A percentile compares a stretch with the other conserved stretches of the same genome.
phyloP scores from a whole-genome alignment of 1,140 invertebrate species.

The Eciton burchellii region DNA sequence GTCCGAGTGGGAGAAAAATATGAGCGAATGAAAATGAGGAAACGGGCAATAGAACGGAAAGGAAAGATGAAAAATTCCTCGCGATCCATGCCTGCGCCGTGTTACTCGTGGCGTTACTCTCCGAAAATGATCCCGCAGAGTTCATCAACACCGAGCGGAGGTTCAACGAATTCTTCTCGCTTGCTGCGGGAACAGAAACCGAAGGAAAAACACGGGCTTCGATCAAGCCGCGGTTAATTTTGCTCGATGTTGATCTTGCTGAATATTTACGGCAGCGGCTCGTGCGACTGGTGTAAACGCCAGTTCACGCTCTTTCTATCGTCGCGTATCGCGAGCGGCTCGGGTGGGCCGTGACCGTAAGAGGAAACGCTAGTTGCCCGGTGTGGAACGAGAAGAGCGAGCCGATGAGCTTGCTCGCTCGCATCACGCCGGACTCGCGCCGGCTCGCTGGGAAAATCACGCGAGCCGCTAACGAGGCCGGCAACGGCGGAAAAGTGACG shows the following conservation, averaged over 20 bases:
- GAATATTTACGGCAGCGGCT: not conserved
- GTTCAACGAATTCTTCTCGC: not conserved
- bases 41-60: no score
- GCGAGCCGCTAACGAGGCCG: not conserved
- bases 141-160: slow-evolving; percentile 8
- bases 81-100: slow-evolving; percentile 9
- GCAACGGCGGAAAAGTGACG: no score
- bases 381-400: slow-evolving; percentile 17
- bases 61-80: not conserved
- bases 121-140: not conserved
- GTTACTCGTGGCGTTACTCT: not conserved
- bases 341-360: slow-evolving; percentile 49
- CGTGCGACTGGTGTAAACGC: not conserved
- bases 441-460: slow-evolving; percentile 13
- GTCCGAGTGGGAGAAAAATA: not conserved
- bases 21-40: no score
- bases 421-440: not conserved
- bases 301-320: slow-evolving; percentile 1
- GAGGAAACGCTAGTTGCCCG: slow-evolving; percentile 49
- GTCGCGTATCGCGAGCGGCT: slow-evolving; percentile 37
- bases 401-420: slow-evolving; percentile 2
- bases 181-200: not conserved
- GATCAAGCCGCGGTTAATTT: not conserved
- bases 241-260: not conserved
- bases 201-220: not conserved